Base-by-base conservation (phyloP, 2,113 vertebrate genomes). In the Nannospalax galili region DNA sequence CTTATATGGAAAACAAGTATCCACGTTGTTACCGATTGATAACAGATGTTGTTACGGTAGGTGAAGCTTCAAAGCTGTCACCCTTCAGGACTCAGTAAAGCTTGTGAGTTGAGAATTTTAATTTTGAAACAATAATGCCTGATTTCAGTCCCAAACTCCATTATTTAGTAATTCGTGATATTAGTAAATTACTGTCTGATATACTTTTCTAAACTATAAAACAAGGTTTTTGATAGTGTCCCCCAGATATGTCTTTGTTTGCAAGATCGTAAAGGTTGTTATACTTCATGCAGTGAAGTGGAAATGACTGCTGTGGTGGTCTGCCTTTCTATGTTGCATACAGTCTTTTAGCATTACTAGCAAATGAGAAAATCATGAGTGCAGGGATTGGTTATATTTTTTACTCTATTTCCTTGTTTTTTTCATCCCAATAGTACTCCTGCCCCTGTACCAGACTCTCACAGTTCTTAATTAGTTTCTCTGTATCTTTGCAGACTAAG, bases 311-410 rank as follows among this genome's bases (percentile, higher is more conserved):
- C 45, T 78, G 10, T 65, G 48, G 35, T 52, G 60, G 77, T 60
- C 10, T 17, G 56, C 11, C 1, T 88, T 19, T 64, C 11, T 70
- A 78, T 42, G 12, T 17, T 90, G 12, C 2, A 72, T 3, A 88
- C 35, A 90, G 20, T 74, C 58, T 62, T 92, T 96, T 84, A 91
- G 9, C 32, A 84, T 93, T 92, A 64, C 40, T n/a, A 35, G 7
- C 56, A 79, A n/a, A 48, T 84, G 20, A 74, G 24, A 93, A 96
- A 77, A 80, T 5, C 1, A 91, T 85, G 10, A 12, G 45, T 20
- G 0, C 30, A 77, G 58, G 15, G 52, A 73, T 84, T 42, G 75
- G 75, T 4, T 86, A 20, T 28, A 12, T n/a, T 20, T 45, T 91
- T 80, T 56, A 84, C 30, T 74, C 35, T 65, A 9, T 58, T 81